Evolutionary conservation across 1,140 invertebrate species (phyloP), one percentile per base, ranked within the genome.

Genomic region (Magallana gigas): DNA sequence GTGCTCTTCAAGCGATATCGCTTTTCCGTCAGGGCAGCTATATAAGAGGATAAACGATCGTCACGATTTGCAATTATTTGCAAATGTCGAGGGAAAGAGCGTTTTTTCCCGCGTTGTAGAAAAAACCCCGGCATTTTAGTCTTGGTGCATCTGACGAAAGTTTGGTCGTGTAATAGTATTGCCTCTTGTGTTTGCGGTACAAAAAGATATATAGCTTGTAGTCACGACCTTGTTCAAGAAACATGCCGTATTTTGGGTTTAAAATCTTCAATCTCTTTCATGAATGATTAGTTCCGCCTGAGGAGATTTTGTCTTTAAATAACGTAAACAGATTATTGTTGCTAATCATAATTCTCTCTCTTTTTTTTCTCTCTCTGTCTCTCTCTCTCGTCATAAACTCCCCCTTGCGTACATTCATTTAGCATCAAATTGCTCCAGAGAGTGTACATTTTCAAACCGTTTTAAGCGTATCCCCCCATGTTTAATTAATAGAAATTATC

Each of bases 31-130:
- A 76, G 68, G 68, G 23, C 68, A 29, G 36, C 68, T 76, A 29
- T 76, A 29, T 76, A 76, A 76, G 68, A 76, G 68, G 68, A 23
- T 76, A 76, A 76, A 12, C 68, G 18, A 29, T 76, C 68, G 68
- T 76, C 68, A 76, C 68, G 68, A 76, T 76, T 76, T 76, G 68
- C 68, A 76, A 76, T 76, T 29, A 76, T 76, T 76, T 76, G 23
- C 68, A 76, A 76, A 76, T 76, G 68, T 76, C 68, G 23, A 76
- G 68, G 23, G 23, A 76, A 76, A 76, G 23, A 29, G 68, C 29
- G 29, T 62, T 16, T 29, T 76, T 76, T 76, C 29, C 68, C 68
- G 68, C 68, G 68, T 29, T 29, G 23, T 36, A 76, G 60, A 7
- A 16, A 64, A 64, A 64, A 18, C 14, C 14, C 8, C 36, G 36